Evolutionary conservation across 2,113 vertebrate genomes (phyloP).

Genomic region (Chroicocephalus ridibundus): DNA sequence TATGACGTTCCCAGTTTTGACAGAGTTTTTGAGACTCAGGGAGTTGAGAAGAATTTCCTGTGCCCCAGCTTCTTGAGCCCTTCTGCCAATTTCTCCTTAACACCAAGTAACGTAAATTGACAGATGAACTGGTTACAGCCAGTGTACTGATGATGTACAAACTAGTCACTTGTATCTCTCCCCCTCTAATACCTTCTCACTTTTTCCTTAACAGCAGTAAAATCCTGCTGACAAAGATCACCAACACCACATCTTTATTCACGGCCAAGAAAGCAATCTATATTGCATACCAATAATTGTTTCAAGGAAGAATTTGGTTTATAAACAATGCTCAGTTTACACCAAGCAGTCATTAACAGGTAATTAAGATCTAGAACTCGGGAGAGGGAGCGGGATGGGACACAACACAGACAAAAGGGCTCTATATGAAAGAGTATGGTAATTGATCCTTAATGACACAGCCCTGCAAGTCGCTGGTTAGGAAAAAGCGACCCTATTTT

Average conservation of each 20-base stretch:
- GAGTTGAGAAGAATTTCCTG: not conserved
- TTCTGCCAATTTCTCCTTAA: not conserved
- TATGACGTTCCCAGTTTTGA: not conserved
- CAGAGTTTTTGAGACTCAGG: not conserved
- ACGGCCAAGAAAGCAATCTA: rapidly evolving
- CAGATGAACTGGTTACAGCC: rapidly evolving
- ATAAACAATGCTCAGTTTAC: not conserved
- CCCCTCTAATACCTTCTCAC: rapidly evolving
- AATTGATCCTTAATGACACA: not conserved
- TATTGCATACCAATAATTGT: not conserved
- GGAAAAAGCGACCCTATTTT: not conserved
- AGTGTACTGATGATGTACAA: not conserved
- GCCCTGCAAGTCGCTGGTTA: not conserved
- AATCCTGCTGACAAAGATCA: not conserved
- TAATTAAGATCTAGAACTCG: not conserved
- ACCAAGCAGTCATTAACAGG: not conserved
- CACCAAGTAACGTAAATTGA: rapidly evolving
- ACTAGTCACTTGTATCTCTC: not conserved
- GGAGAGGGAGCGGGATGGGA: no score
- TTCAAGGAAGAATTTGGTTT: not conserved
- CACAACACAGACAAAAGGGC: not conserved
- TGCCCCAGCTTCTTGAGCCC: not conserved
- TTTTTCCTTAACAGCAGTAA: not conserved
- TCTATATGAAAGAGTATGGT: no score
- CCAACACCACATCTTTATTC: rapidly evolving